These are phyloP conservation scores for Lordiphosa clarofinis DNA, from an alignment of 1,140 invertebrate species.

Conservation along the genomic window DNA sequence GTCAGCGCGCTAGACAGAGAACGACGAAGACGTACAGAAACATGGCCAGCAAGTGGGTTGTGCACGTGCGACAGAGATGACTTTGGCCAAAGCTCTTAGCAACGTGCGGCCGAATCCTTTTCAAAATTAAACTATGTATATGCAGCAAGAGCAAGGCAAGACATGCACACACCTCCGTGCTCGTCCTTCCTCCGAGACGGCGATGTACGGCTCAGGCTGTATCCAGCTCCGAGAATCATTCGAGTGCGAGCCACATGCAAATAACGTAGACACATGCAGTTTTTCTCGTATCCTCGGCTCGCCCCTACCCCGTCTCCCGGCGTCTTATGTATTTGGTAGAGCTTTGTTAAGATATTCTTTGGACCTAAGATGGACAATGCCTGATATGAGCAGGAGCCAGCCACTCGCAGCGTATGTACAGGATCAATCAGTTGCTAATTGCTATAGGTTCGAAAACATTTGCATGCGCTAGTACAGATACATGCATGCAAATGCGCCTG, in stretches of 20 bases:
- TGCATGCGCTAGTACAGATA: constrained; percentile 14
- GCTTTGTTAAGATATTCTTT: constrained; percentile 77
- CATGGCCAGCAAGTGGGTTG: constrained; percentile 21
- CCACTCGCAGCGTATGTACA: constrained; percentile 51
- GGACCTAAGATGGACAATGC: constrained; percentile 64
- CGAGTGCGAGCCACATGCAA: constrained; percentile 71
- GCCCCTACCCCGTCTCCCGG: constrained; percentile 9
- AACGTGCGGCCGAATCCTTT: constrained; percentile 70
- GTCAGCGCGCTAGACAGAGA: constrained; percentile 25
- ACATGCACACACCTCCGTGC: constrained; percentile 33
- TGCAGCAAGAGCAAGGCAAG: constrained; percentile 62
- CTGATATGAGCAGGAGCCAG: constrained; percentile 35
- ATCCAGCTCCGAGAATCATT: constrained; percentile 53
- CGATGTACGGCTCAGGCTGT: constrained; percentile 24
- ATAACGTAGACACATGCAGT: constrained; percentile 75
- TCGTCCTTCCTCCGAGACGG: constrained; percentile 3
- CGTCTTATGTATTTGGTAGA: constrained; percentile 66
- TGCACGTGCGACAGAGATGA: constrained; percentile 36
- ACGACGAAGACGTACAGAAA: constrained; percentile 12
- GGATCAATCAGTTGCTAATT: constrained; percentile 76
- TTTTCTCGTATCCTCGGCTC: constrained; percentile 67
- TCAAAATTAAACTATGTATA: constrained; percentile 72
- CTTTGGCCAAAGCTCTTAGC: constrained; percentile 65
- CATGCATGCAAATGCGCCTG: constrained; percentile 5
- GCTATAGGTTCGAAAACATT: constrained; percentile 57